phyloP scores from a whole-genome alignment of 2,113 vertebrate genomes.

The Fulmarus glacialis region DNA sequence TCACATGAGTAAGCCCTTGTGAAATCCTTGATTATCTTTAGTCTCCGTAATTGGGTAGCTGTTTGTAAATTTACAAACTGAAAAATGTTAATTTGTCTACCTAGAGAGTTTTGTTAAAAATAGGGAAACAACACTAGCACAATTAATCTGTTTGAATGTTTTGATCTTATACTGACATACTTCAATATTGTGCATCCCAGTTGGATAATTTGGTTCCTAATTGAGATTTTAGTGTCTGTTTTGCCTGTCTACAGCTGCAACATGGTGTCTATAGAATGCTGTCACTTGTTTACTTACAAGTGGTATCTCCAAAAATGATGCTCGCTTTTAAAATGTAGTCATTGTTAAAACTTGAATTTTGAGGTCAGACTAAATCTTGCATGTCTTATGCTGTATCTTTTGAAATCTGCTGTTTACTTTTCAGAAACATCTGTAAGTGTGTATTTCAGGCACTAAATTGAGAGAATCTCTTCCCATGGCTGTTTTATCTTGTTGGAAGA shows the following conservation, averaged over 20 bases:
- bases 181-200: background rate
- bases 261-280: background rate
- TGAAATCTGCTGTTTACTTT: background rate
- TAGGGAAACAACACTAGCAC: background rate
- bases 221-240: constrained; percentile 17
- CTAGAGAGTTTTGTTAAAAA: background rate
- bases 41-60: background rate
- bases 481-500: background rate
- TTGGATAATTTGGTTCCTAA: constrained; percentile 9
- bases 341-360: background rate
- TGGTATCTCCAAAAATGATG: background rate
- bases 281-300: background rate
- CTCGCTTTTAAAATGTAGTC: background rate
- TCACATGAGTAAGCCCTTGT: background rate
- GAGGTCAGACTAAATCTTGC: background rate
- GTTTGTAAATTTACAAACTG: background rate
- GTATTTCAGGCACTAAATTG: background rate
- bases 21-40: background rate
- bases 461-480: background rate
- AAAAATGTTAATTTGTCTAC: constrained; percentile 1
- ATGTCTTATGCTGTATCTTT: background rate
- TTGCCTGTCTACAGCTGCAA: background rate
- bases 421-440: background rate
- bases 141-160: background rate
- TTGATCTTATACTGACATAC: background rate